Evolutionary conservation across 2,797 vertebrate species (phyloP).

Genomic region (Corythornis leucogaster): DNA sequence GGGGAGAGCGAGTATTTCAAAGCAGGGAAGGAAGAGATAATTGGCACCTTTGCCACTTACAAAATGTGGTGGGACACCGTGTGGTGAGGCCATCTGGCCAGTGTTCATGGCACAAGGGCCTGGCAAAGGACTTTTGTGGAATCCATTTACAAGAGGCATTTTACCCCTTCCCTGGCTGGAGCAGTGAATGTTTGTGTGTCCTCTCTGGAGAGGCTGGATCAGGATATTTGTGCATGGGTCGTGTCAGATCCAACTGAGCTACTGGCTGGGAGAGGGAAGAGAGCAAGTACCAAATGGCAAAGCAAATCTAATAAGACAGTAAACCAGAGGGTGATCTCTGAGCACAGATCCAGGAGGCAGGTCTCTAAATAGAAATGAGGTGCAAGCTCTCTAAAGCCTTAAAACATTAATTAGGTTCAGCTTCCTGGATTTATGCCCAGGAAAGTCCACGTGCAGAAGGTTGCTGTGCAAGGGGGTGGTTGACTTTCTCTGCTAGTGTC

Average conservation of each 20-base stretch:
- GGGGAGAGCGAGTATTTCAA: neutral
- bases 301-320: neutral
- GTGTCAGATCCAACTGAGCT: neutral
- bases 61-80: neutral
- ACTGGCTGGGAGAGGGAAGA: slow-evolving; percentile 1
- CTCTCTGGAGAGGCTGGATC: neutral
- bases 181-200: neutral
- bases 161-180: neutral
- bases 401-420: neutral
- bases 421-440: neutral
- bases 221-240: slow-evolving; percentile 13
- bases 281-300: neutral
- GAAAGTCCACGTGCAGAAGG: neutral
- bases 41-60: slow-evolving; percentile 11
- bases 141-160: neutral
- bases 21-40: neutral
- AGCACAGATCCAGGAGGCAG: neutral
- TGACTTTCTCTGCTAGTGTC: neutral
- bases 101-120: neutral
- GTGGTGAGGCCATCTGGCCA: slow-evolving; percentile 41
- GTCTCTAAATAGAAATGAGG: neutral
- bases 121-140: neutral
- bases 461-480: neutral
- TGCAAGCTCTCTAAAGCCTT: neutral
- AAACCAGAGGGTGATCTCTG: neutral